A percentile compares a stretch with the other conserved stretches of the same genome.
phyloP scores from a whole-genome alignment of 2,888 invertebrate genomes.

The Bembecia ichneumoniformis region DNA sequence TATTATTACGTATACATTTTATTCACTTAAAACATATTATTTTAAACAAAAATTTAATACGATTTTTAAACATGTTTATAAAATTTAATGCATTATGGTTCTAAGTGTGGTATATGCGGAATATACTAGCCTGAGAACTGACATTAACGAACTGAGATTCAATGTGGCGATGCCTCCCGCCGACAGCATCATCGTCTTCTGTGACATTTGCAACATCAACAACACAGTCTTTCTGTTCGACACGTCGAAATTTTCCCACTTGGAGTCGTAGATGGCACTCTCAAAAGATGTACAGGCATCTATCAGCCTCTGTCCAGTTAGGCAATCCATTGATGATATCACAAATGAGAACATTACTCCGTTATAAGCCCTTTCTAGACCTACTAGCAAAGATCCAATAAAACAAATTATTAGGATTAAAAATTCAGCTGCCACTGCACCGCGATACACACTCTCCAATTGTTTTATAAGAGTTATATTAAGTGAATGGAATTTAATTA shows the following conservation, averaged over 20 bases:
- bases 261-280: constrained; percentile 34
- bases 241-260: constrained; percentile 45
- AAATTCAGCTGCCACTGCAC: constrained; percentile 29
- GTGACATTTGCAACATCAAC: constrained; percentile 36
- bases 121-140: constrained; percentile 33
- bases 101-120: constrained; percentile 41
- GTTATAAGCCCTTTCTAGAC: constrained; percentile 31
- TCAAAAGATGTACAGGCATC: constrained; percentile 37
- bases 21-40: too few species aligned
- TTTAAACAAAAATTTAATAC: too few species aligned
- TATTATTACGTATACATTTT: too few species aligned
- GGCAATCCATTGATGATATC: constrained; percentile 36
- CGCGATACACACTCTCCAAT: constrained; percentile 23
- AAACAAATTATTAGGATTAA: constrained; percentile 20
- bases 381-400: constrained; percentile 26
- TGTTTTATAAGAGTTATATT: constrained; percentile 19
- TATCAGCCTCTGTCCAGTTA: constrained; percentile 37
- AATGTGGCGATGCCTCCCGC: constrained; percentile 38
- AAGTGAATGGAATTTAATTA: constrained; percentile 19
- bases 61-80: too few species aligned
- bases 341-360: constrained; percentile 23
- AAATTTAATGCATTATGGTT: constrained; percentile 19
- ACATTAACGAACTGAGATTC: constrained; percentile 34
- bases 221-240: constrained; percentile 35
- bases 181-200: constrained; percentile 35